Evolutionary conservation across 2,888 invertebrate genomes (phyloP), one percentile per base, ranked within the genome.

Genomic region (Diadegma fenestrale): DNA sequence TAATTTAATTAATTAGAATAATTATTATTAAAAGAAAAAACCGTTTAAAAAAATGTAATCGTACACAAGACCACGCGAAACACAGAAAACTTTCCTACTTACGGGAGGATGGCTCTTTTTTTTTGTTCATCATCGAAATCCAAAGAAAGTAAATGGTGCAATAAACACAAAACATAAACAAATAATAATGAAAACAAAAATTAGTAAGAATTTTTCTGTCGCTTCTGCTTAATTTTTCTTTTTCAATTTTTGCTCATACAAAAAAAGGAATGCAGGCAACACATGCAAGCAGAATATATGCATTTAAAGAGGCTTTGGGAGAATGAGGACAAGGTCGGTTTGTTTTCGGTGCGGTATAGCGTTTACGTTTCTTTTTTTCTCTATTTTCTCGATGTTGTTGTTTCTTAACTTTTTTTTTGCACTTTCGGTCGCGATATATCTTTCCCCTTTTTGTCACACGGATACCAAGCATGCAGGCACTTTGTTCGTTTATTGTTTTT

Each of bases 101-200:
- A 96, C 96, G 95, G 96, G 95, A 95, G 95, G 96, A 95, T 96
- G 96, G 96, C 96, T 96, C 96, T 72, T 58, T 80, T 85, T 78
- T 86, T 85, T 88, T 88, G 86, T 87, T 89, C 88, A 88, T 89
- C 88, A 88, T 89, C 89, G 86, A 93, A 95, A 96, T 95, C 95
- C 95, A 95, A 96, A 95, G 95, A 95, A 96, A 95, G 95, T 95
- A 95, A 95, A 93, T 93, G 93, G 94, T 94, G 94, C 94, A 94
- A 93, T 93, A 91, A 94, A 95, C 94, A 94, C 95, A 95, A 80
- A 95, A 95, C 95, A 93, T 94, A 94, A 96, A 95, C 96, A 76
- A 77, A 77, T 26, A 19, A 77, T 51, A 77, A 54, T 72, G 96
- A 95, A 96, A 96, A 96, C 96, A 96, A 96, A 96, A 96, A 93